phyloP scores from a whole-genome alignment of 2,113 vertebrate species.

The Erythrocebus patas region DNA sequence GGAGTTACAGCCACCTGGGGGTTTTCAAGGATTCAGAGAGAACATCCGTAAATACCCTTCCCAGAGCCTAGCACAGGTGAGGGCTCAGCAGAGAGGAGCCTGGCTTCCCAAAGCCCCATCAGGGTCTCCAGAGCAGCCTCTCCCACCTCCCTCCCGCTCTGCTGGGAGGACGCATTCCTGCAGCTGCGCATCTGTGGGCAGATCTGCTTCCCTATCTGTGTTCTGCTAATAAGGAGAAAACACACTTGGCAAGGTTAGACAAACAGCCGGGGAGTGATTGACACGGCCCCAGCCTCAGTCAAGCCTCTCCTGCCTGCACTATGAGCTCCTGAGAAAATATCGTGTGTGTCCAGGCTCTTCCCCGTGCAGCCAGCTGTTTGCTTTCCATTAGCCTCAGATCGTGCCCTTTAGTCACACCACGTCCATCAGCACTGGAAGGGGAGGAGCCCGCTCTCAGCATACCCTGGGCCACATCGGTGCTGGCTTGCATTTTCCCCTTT shows the following conservation, averaged over 20 bases:
- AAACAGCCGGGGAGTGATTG: constrained; percentile 84
- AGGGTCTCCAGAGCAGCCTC: not conserved
- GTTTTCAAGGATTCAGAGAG: not conserved
- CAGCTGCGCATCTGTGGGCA: constrained; percentile 59
- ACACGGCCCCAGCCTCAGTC: constrained; percentile 77
- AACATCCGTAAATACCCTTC: not conserved
- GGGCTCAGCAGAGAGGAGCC: not conserved
- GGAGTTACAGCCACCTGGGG: not conserved
- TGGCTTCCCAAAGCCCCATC: not conserved
- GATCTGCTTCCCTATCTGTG: constrained; percentile 84
- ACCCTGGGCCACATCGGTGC: not conserved
- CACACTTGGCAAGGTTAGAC: constrained; percentile 82
- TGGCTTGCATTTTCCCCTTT: constrained; percentile 78
- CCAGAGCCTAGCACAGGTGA: not conserved
- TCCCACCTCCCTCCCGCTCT: not conserved
- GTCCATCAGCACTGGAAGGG: constrained; percentile 74
- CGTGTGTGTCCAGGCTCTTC: constrained; percentile 78
- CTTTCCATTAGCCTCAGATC: constrained; percentile 88
- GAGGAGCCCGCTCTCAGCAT: constrained; percentile 72
- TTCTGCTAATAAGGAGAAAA: constrained; percentile 85
- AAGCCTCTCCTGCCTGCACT: constrained; percentile 66
- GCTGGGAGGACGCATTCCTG: constrained; percentile 79
- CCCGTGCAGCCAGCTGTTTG: constrained; percentile 85
- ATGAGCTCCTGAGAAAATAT: constrained; percentile 82
- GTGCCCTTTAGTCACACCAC: constrained; percentile 84